A percentile compares a stretch with the other conserved stretches of the same genome.
Evolutionary conservation across 2,888 invertebrate species (phyloP).

Genomic region (Scaptomyza flava): DNA sequence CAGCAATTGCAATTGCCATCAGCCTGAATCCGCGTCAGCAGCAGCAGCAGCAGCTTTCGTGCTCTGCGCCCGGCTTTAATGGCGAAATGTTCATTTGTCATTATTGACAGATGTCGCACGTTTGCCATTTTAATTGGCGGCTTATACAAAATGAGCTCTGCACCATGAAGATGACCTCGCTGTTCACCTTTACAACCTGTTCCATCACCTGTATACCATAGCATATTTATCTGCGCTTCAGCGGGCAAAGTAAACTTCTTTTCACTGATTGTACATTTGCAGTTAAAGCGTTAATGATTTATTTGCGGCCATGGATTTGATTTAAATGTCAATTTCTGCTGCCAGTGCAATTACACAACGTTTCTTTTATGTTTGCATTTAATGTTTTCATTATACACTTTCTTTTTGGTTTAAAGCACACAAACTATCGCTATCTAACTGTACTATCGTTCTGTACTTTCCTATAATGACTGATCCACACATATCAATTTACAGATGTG

Average conservation of each 20-base stretch:
- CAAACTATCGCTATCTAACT: slow-evolving; percentile 9
- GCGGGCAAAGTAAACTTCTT: slow-evolving; percentile 52
- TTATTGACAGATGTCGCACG: slow-evolving; percentile 78
- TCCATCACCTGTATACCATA: slow-evolving; percentile 13
- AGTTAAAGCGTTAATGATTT: slow-evolving; percentile 77
- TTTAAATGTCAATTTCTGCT: slow-evolving; percentile 53
- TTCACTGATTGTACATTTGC: slow-evolving; percentile 65
- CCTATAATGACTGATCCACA: slow-evolving; percentile 57
- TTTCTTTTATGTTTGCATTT: not conserved
- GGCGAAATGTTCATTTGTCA: slow-evolving; percentile 79
- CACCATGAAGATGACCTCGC: slow-evolving; percentile 42
- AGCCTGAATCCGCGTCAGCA: slow-evolving; percentile 19
- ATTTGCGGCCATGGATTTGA: slow-evolving; percentile 68
- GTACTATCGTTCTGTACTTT: slow-evolving; percentile 24
- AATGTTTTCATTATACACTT: not conserved
- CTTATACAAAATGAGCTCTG: slow-evolving; percentile 73
- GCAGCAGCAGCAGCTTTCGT: slow-evolving; percentile 23
- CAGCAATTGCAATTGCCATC: slow-evolving; percentile 51
- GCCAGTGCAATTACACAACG: slow-evolving; percentile 18
- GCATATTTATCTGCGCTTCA: slow-evolving; percentile 35
- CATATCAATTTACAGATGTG: slow-evolving; percentile 83
- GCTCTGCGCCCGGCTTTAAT: slow-evolving; percentile 37
- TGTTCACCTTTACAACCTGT: slow-evolving; percentile 2
- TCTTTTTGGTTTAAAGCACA: not conserved
- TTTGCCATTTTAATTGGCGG: slow-evolving; percentile 79